phyloP scores from a whole-genome alignment of 2,797 vertebrate species.

The Odontamblyopus lacepedii region DNA sequence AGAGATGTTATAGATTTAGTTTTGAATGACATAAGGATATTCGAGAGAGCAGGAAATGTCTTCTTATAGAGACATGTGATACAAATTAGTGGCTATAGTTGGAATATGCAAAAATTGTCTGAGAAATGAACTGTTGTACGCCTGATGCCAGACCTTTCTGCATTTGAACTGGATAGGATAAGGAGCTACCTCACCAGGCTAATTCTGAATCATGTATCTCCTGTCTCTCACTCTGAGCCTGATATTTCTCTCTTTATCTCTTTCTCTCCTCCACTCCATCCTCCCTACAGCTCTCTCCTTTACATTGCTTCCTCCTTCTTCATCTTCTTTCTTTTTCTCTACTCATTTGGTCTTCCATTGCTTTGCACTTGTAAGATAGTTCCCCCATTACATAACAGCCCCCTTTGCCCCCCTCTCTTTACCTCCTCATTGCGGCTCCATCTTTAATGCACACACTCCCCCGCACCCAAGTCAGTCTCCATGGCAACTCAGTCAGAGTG shows the following conservation, averaged over 20 bases:
- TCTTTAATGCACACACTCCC: conserved; percentile 46
- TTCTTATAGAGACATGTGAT: not conserved
- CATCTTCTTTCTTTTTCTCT: conserved; percentile 35
- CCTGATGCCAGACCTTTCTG: not conserved
- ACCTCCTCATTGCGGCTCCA: conserved; percentile 38
- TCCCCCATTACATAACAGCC: conserved; percentile 66
- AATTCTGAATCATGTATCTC: conserved; percentile 2
- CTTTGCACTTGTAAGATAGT: conserved; percentile 47
- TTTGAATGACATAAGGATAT: not conserved
- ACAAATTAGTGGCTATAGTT: not conserved
- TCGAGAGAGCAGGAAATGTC: not conserved
- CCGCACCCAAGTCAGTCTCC: conserved; percentile 77
- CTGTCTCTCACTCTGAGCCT: not conserved
- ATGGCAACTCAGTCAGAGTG: conserved; percentile 78
- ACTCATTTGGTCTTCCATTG: conserved; percentile 50
- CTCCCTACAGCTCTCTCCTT: conserved; percentile 74
- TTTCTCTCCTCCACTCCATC: conserved; percentile 4
- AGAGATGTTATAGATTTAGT: not conserved
- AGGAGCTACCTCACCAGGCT: not conserved
- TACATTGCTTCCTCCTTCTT: conserved; percentile 32
- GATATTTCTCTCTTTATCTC: not conserved
- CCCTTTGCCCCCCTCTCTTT: conserved; percentile 19
- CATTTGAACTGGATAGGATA: not conserved
- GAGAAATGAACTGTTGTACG: not conserved
- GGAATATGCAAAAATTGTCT: not conserved